Evolutionary conservation across 2,888 invertebrate genomes (phyloP), one percentile per base, ranked within the genome.

Genomic region (Melieria omissa): DNA sequence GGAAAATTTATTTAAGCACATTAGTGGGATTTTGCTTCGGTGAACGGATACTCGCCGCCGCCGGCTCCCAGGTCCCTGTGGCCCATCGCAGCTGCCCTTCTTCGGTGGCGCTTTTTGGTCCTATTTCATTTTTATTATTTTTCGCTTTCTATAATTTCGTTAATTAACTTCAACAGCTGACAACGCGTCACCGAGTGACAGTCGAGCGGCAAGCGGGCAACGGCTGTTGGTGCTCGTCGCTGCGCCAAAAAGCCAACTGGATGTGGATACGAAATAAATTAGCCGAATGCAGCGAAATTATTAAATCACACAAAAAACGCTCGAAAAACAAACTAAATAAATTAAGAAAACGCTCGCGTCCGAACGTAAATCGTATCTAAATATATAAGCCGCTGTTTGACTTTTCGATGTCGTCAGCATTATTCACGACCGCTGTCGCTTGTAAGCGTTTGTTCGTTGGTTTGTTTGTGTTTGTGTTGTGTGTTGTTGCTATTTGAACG

Each of bases 1-100:
- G 76, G 29, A 29, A 78, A 78, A 78, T 78, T 78, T 78, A 78
- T 78, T 78, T 77, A 77, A 74, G 73, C 74, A 77, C 78, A 78
- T 78, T 79, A 77, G 76, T 77, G 77, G 76, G 78, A 77, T 78
- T 78, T 76, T 76, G 74, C 72, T 74, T 77, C 74, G 72, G 73
- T 73, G 71, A 73, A 75, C 73, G 71, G 63, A n/a, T 6, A 45
- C 44, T 10, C 52, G 47, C 62, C 64, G 62, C 70, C 52, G 10
- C 46, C 47, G 14, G 14, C 49, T 14, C 66, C 57, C 14, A n/a
- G 14, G 57, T 46, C 42, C 52, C 60, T 44, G 6, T 62, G 14
- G 58, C 62, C 16, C 57, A 9, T 12, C 16, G 14, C 54, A 41
- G 16, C 42, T 52, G n/a, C 44, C 6, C 14, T 64, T 61, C 44